Evolutionary conservation across 37 sponge, comb jelly and placozoan species (phyloP).

Genomic region (Axinella damicornis): DNA sequence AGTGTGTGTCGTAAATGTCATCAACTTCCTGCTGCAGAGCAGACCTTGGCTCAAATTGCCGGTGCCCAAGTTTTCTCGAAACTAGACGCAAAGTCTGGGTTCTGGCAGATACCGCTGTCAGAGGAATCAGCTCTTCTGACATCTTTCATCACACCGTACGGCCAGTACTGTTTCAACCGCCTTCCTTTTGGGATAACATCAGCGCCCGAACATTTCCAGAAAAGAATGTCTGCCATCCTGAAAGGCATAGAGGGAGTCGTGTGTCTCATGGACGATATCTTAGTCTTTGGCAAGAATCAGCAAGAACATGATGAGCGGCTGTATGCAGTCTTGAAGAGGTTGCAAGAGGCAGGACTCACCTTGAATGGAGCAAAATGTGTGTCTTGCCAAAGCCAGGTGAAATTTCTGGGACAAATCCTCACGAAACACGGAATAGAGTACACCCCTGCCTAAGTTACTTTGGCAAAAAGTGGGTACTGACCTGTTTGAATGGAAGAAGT

Average conservation of each 20-base stretch:
- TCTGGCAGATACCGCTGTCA: conserved; percentile 62
- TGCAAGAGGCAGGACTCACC: conserved; percentile 32
- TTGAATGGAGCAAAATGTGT: conserved; percentile 28
- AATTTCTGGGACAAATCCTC: conserved; percentile 42
- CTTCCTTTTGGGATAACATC: conserved; percentile 53
- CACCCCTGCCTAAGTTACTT: conserved; percentile 48
- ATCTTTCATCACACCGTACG: conserved; percentile 57
- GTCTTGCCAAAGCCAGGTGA: conserved; percentile 7
- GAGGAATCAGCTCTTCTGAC: conserved; percentile 38
- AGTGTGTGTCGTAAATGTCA: conserved; percentile 39
- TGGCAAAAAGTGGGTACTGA: conserved; percentile 57
- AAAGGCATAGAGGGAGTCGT: conserved; percentile 19
- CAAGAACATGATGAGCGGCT: conserved; percentile 57
- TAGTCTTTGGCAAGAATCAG: conserved; percentile 24
- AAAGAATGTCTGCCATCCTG: conserved; percentile 31
- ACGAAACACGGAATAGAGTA: conserved; percentile 32
- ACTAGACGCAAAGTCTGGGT: conserved; percentile 50
- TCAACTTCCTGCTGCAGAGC: conserved; percentile 52
- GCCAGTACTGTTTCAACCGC: conserved; percentile 43
- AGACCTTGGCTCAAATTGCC: conserved; percentile 39
- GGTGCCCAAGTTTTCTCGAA: conserved; percentile 46
- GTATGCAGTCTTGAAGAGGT: conserved; percentile 21
- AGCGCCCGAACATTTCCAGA: conserved; percentile 45
- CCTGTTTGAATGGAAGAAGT: conserved; percentile 40
- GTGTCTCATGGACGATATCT: conserved; percentile 49